phyloP scores from a whole-genome alignment of 2,888 invertebrate genomes.

The Hyles lineata region DNA sequence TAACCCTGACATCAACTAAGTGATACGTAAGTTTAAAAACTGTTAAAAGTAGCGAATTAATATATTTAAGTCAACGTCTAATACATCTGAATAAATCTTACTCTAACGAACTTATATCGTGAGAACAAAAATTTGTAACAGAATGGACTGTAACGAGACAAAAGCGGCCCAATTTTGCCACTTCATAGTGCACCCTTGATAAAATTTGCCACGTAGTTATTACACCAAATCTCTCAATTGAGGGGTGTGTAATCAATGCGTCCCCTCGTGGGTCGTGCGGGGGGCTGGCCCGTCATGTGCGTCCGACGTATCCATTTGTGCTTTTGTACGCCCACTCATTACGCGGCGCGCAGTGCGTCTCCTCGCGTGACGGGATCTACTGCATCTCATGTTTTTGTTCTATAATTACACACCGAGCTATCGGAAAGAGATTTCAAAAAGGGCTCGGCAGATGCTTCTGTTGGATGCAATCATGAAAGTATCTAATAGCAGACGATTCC shows the following conservation, averaged over 20 bases:
- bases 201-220: slow-evolving; percentile 48
- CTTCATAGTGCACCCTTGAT: slow-evolving; percentile 43
- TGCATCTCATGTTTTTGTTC: slow-evolving; percentile 33
- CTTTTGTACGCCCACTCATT: slow-evolving; percentile 74
- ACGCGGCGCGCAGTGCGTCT: slow-evolving; percentile 38
- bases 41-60: no score
- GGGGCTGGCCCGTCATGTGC: slow-evolving; percentile 62
- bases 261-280: slow-evolving; percentile 42
- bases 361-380: slow-evolving; percentile 31
- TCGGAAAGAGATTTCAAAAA: slow-evolving; percentile 9
- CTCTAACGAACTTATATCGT: not conserved
- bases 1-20: no score
- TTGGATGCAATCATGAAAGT: not conserved
- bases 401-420: not conserved
- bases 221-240: slow-evolving; percentile 46
- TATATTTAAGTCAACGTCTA: no score
- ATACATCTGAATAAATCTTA: no score
- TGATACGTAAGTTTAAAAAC: no score
- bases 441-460: not conserved
- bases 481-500: not conserved
- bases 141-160: slow-evolving; percentile 36
- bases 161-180: slow-evolving; percentile 41
- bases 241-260: slow-evolving; percentile 58
- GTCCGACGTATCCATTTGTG: slow-evolving; percentile 75
- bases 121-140: slow-evolving; percentile 31